Evolutionary conservation across 2,888 invertebrate species (phyloP).

Genomic region (Cetonia aurata): DNA sequence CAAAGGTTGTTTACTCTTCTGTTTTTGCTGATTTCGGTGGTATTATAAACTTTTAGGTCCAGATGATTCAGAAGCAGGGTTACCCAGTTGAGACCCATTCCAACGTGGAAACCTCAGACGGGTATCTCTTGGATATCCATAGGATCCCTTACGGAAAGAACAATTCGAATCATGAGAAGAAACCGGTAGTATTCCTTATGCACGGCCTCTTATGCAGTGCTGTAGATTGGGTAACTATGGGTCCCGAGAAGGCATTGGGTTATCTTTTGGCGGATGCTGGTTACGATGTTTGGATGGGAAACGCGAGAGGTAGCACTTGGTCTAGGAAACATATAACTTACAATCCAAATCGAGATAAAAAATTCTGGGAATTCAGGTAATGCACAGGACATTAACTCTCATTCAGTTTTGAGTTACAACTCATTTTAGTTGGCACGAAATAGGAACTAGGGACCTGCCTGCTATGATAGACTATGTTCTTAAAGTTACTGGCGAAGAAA

Average conservation of each 20-base stretch:
- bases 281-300: slow-evolving; percentile 88
- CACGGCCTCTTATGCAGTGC: slow-evolving; percentile 82
- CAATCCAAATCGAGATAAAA: slow-evolving; percentile 64
- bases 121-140: slow-evolving; percentile 82
- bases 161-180: slow-evolving; percentile 52
- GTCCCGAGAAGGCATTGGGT: slow-evolving; percentile 73
- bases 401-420: too few relatives aligned
- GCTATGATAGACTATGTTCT: slow-evolving; percentile 81
- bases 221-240: slow-evolving; percentile 80
- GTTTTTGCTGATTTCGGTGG: too few relatives aligned
- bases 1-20: not conserved
- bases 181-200: slow-evolving; percentile 73
- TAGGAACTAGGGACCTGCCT: slow-evolving; percentile 76
- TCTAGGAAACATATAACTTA: slow-evolving; percentile 70
- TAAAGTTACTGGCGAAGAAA: slow-evolving; percentile 68
- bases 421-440: slow-evolving; percentile 64
- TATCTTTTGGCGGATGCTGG: slow-evolving; percentile 75
- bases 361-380: slow-evolving; percentile 74
- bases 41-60: not conserved
- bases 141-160: slow-evolving; percentile 74
- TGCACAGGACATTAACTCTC: not conserved
- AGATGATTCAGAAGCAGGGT: slow-evolving; percentile 61
- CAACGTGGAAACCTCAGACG: slow-evolving; percentile 76
- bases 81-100: slow-evolving; percentile 75
- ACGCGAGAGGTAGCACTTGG: slow-evolving; percentile 81